Percentiles rank a stretch among this genome's conserved stretches.
Evolutionary conservation across 1,140 invertebrate genomes (phyloP).

Genomic region (Cataglyphis hispanica): DNA sequence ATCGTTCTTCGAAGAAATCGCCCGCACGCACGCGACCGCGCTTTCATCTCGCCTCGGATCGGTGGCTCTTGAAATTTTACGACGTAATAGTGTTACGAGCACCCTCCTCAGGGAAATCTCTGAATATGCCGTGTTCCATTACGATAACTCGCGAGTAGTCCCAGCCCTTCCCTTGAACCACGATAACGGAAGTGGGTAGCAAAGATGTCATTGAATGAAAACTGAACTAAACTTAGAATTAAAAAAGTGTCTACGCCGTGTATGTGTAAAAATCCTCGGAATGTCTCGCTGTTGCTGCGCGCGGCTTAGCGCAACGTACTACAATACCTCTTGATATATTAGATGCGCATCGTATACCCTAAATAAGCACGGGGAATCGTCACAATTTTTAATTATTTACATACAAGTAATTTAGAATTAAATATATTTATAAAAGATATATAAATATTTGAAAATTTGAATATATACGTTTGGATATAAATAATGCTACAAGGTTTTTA

Average conservation of each 20-base stretch:
- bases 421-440: neutral
- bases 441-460: neutral
- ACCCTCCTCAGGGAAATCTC: constrained; percentile 74
- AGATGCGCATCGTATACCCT: neutral
- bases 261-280: neutral
- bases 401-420: neutral
- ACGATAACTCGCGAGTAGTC: constrained; percentile 59
- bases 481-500: neutral
- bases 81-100: constrained; percentile 73
- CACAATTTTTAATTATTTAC: neutral
- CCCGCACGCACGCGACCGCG: constrained; percentile 20
- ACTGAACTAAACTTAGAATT: constrained; percentile 43
- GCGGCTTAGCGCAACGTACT: too few relatives aligned
- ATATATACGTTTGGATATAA: neutral
- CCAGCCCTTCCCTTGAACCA: constrained; percentile 19
- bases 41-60: constrained; percentile 51
- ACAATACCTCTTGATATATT: too few relatives aligned
- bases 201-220: constrained; percentile 44
- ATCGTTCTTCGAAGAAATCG: constrained; percentile 35
- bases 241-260: neutral
- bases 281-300: too few relatives aligned
- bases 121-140: constrained; percentile 68
- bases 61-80: constrained; percentile 72
- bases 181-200: constrained; percentile 40
- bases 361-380: neutral